These are phyloP conservation scores for Torymus aiolomorphi DNA, from an alignment of 2,888 invertebrate species.

Conservation along the genomic window DNA sequence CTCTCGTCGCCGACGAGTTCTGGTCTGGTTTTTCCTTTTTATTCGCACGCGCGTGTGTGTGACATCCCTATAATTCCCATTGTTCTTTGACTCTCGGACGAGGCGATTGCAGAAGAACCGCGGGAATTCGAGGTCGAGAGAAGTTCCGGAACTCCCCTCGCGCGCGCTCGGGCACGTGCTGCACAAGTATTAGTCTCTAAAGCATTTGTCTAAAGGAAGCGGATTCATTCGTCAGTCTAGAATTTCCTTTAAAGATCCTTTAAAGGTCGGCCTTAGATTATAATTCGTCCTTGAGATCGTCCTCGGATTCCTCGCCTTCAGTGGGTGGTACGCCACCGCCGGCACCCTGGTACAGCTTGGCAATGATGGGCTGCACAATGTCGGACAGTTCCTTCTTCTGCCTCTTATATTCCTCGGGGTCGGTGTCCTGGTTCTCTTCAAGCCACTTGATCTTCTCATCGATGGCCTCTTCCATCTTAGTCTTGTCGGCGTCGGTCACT, in stretches of 20 bases:
- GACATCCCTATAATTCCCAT: conserved; percentile 11
- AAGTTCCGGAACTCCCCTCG: too few species aligned
- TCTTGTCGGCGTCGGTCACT: conserved; percentile 90
- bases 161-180: background rate
- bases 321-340: conserved; percentile 88
- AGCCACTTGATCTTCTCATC: conserved; percentile 99
- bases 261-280: conserved; percentile 85
- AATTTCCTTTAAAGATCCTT: conserved; percentile 60
- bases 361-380: conserved; percentile 97
- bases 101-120: background rate
- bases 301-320: conserved; percentile 83
- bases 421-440: conserved; percentile 95
- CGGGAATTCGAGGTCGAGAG: conserved; percentile 13
- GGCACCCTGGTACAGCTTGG: conserved; percentile 94
- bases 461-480: conserved; percentile 96
- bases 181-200: conserved; percentile 61
- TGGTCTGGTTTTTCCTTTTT: conserved; percentile 23
- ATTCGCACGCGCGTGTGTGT: conserved; percentile 3
- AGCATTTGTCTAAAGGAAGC: conserved; percentile 63
- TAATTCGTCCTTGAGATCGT: conserved; percentile 91
- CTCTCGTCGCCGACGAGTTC: conserved; percentile 47
- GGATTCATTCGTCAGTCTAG: conserved; percentile 67
- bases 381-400: conserved; percentile 97
- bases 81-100: background rate
- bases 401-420: conserved; percentile 93